These are phyloP conservation scores for Girardia tigrina DNA, from an alignment of 2,888 invertebrate species.

Conservation along the genomic window DNA sequence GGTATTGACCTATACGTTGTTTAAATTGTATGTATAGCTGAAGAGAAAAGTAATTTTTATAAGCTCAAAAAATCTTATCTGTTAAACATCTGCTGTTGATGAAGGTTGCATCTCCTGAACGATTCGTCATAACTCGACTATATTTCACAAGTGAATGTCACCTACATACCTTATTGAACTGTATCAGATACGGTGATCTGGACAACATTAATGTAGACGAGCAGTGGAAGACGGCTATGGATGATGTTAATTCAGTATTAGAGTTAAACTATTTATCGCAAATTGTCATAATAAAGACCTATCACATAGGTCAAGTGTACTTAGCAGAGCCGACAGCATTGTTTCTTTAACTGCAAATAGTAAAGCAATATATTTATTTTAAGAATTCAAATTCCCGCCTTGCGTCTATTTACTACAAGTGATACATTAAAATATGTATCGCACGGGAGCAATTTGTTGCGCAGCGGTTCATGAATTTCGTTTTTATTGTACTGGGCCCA, in stretches of 20 bases:
- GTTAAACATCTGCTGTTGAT: too few relatives aligned
- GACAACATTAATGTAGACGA: slow-evolving; percentile 54
- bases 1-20: too few relatives aligned
- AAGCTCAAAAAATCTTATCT: too few relatives aligned
- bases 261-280: slow-evolving; percentile 87
- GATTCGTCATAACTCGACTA: slow-evolving; percentile 90
- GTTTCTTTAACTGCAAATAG: neutral
- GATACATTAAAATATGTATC: too few relatives aligned
- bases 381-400: too few relatives aligned
- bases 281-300: slow-evolving; percentile 89
- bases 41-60: too few relatives aligned
- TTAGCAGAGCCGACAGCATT: neutral
- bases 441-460: too few relatives aligned
- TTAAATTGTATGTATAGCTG: too few relatives aligned
- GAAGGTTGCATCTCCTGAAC: slow-evolving; percentile 88
- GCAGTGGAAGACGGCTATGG: slow-evolving; percentile 85
- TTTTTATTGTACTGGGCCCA: too few relatives aligned
- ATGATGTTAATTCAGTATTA: slow-evolving; percentile 86
- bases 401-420: too few relatives aligned
- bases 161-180: slow-evolving; percentile 87
- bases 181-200: slow-evolving; percentile 77
- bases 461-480: too few relatives aligned
- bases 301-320: neutral
- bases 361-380: neutral
- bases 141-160: slow-evolving; percentile 99